Base-by-base conservation (phyloP, 2,797 vertebrate species). In the Pteronotus mesoamericanus region DNA sequence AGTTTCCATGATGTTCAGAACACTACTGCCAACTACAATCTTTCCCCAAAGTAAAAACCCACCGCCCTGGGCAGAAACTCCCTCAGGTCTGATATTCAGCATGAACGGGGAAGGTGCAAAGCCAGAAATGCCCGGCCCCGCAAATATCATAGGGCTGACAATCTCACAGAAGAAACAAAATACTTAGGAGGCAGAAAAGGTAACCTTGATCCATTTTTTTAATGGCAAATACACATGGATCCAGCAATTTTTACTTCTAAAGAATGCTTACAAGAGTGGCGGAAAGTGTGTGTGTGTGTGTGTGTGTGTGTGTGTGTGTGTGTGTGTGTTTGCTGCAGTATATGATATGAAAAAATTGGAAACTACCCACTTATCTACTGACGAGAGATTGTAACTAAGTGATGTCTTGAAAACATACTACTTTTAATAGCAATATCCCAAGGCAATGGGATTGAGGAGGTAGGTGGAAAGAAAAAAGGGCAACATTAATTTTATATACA, bases 401-500 rank as follows among this genome's bases (percentile, higher is more conserved):
- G 39, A 51, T 24, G 32, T 72, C 84, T 95, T 80, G 37, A 90
- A 79, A 95, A 93, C 26, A 66, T 7, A 34, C 34, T 11, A 53
- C 57, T 48, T 91, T 80, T 93, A 92, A 89, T 64, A 96, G 53
- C 89, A 77, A 7, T 72, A 86, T 84, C 84, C 51, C n/a, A 9
- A 84, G 66, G 72, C 39, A 61, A n/a, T 24, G 32, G 39, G 61
- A 42, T 24, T 57, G 53, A 72, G 74, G 86, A 86, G 59, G 85
- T 19, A 91, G 82, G 79, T 15, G 66, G 66, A 80, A 34, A 75
- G 86, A 64, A 74, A 85, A 77, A 86, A 1, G 71, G 66, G 7
- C 12, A 24, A n/a, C n/a, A 16, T 91, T 78, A 64, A 15, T 46
- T 85, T 72, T 68, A 9, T 24, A 37, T 19, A 37, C 22, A 6